Percentiles rank a stretch among this genome's conserved stretches.
These are phyloP conservation scores for Saxidomus purpurata DNA, from an alignment of 1,140 invertebrate species.

Conservation along the genomic window DNA sequence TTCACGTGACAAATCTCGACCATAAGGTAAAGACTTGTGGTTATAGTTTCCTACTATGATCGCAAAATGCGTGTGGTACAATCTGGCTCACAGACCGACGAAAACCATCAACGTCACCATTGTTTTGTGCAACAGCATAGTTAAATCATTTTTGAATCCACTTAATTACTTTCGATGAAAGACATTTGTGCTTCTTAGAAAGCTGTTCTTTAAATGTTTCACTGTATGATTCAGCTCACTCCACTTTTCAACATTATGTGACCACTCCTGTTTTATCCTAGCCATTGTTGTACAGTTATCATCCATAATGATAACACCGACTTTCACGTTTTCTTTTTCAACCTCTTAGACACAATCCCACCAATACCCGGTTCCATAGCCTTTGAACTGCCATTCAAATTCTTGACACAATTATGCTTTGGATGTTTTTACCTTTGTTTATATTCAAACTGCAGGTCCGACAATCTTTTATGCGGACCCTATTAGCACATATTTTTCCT, in stretches of 20 bases:
- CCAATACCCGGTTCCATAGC: conserved; percentile 50
- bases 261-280: conserved; percentile 3
- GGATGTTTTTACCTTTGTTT: too few relatives aligned
- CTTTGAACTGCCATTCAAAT: conserved; percentile 50
- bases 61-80: conserved; percentile 39
- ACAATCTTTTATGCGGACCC: too few relatives aligned
- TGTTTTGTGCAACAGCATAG: conserved; percentile 43
- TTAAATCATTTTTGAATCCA: conserved; percentile 42
- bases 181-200: conserved; percentile 53
- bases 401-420: conserved; percentile 44
- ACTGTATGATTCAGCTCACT: conserved; percentile 46
- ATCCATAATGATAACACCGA: conserved; percentile 46
- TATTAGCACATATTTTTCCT: too few relatives aligned
- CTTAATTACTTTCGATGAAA: conserved; percentile 9
- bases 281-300: conserved; percentile 57
- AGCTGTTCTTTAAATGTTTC: conserved; percentile 41
- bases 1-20: conserved; percentile 20
- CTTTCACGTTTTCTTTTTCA: conserved; percentile 1
- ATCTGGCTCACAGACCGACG: neutral
- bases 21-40: neutral
- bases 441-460: too few relatives aligned
- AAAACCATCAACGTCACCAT: neutral
- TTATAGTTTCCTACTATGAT: conserved; percentile 3
- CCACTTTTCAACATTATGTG: conserved; percentile 15
- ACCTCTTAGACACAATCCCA: neutral